These are phyloP conservation scores for Drosophila guanche DNA, from an alignment of 1,140 invertebrate species.

Conservation along the genomic window DNA sequence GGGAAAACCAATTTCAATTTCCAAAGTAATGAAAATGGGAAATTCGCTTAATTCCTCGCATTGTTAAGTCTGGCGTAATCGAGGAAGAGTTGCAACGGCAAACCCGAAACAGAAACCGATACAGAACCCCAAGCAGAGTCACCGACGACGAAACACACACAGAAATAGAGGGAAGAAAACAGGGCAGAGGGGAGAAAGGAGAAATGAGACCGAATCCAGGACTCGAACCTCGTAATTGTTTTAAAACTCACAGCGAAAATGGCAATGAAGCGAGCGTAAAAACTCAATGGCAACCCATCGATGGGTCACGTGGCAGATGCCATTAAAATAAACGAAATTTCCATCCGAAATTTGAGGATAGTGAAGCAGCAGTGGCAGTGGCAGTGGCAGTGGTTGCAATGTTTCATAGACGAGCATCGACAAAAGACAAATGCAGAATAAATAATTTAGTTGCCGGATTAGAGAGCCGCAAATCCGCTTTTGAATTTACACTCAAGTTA, in stretches of 20 bases:
- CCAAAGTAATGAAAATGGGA: slow-evolving; percentile 71
- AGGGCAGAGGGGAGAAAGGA: slow-evolving; percentile 5
- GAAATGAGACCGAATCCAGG: slow-evolving; percentile 17
- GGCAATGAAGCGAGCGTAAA: slow-evolving; percentile 30
- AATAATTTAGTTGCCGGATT: slow-evolving; percentile 78
- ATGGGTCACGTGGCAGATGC: slow-evolving; percentile 18
- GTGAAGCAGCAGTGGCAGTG: background rate
- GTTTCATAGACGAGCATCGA: slow-evolving; percentile 32
- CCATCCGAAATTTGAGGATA: slow-evolving; percentile 37
- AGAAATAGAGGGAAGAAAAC: slow-evolving; percentile 1
- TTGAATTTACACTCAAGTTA: slow-evolving; percentile 79
- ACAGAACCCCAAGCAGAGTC: slow-evolving; percentile 9
- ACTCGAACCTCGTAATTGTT: slow-evolving; percentile 79
- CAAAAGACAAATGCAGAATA: slow-evolving; percentile 75
- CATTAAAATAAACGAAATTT: slow-evolving; percentile 68
- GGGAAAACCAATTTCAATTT: slow-evolving; percentile 70
- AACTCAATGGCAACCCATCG: background rate
- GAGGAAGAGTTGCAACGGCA: slow-evolving; percentile 50
- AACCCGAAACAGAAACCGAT: slow-evolving; percentile 20
- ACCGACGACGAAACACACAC: too few relatives aligned
- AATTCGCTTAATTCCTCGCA: slow-evolving; percentile 75
- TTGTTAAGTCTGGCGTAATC: slow-evolving; percentile 70
- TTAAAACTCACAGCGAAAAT: slow-evolving; percentile 70
- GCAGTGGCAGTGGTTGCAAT: slow-evolving; percentile 17
- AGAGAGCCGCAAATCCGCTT: slow-evolving; percentile 77